Evolutionary conservation across 2,888 invertebrate genomes (phyloP), one percentile per base, ranked within the genome.

Genomic region (Dermolepida albohirtum): DNA sequence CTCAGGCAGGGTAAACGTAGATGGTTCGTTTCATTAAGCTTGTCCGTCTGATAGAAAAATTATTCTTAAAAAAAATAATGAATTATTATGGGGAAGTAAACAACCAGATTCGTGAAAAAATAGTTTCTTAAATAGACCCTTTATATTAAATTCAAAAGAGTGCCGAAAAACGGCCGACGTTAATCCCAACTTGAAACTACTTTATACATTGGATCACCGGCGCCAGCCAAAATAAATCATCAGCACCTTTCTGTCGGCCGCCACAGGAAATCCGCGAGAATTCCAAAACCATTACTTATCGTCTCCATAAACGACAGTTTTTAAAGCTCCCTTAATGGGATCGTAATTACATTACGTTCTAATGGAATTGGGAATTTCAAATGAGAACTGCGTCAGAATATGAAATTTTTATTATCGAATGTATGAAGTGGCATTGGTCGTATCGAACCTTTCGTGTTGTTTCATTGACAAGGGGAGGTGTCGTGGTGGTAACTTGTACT

Each of bases 321-420:
- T 54, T 54, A 54, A 54, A 54, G 54, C 54, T 17, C 29, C 54
- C 44, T 59, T 59, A 59, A 59, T 59, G 59, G 66, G 59, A 27
- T 22, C 59, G 43, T 66, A 66, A 66, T 66, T 66, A 66, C 57
- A 59, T 66, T 57, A 66, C 57, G n/a, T 49, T 40, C 49, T 66
- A 66, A 66, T 59, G 59, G 66, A 66, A 66, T 66, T 66, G 66
- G 66, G 59, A 52, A 64, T 29, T 16, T 64, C 52, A 43, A 41
- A 52, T 17, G 39, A 39, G 50, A 63, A 50, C 17, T 17, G 63
- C 22, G 29, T 14, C 59, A 29, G 59, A 59, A 59, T 59, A 59
- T 59, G 59, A 59, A 59, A 44, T 59, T 59, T 47, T 52, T 51
- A 62, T 69, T 57, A 54, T 57, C 63, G 54, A 67, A 63, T 34